Evolutionary conservation across 2,797 vertebrate species (phyloP).

Genomic region (Amphiprion clarkii): DNA sequence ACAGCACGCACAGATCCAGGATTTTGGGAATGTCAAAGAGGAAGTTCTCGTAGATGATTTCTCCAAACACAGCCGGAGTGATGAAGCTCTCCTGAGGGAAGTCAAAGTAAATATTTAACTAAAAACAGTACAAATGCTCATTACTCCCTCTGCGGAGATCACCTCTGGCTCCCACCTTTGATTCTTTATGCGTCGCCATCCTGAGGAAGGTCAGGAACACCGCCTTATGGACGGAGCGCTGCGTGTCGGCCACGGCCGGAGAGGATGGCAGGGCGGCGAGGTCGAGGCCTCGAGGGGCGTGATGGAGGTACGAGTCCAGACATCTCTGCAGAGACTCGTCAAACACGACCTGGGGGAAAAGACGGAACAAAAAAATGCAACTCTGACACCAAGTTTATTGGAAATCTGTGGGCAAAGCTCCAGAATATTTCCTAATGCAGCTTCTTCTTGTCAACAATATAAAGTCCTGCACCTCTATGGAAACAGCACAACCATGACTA

Average conservation of each 20-base stretch:
- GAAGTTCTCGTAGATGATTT: constrained; percentile 97
- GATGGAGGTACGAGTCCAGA: constrained; percentile 92
- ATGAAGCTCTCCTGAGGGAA: constrained; percentile 91
- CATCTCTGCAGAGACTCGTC: constrained; percentile 95
- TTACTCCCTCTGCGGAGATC: neutral
- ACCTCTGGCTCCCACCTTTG: constrained; percentile 86
- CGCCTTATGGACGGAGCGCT: constrained; percentile 86
- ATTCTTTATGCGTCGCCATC: constrained; percentile 98
- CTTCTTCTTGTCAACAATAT: too few relatives aligned
- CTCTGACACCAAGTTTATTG: too few relatives aligned
- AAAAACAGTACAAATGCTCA: neutral
- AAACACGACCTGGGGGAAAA: constrained; percentile 89
- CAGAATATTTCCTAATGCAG: too few relatives aligned
- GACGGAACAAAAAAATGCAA: neutral
- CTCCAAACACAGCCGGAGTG: constrained; percentile 92
- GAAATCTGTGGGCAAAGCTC: too few relatives aligned
- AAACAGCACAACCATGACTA: too few relatives aligned
- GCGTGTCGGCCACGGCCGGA: constrained; percentile 83
- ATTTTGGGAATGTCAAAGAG: constrained; percentile 98
- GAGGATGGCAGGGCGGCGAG: constrained; percentile 70
- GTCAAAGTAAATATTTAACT: too few relatives aligned
- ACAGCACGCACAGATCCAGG: constrained; percentile 95
- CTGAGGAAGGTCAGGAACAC: constrained; percentile 95
- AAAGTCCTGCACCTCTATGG: too few relatives aligned
- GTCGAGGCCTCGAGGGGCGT: constrained; percentile 90